Conservation (phyloP, 2,113 vertebrate genomes). For the Amblyopsis rosae region DNA sequence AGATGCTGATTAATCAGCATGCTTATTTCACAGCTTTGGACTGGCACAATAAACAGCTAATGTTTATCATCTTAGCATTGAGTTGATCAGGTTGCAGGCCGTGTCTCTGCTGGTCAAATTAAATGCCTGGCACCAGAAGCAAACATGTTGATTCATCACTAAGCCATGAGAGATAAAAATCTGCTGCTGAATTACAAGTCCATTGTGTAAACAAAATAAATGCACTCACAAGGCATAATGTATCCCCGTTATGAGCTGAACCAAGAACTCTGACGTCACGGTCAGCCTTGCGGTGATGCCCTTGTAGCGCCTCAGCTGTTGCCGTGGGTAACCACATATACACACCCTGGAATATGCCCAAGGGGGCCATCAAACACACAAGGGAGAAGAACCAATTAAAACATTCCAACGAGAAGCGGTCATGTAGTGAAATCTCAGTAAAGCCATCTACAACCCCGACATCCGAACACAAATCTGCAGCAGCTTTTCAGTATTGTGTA, state of each 20-base stretch:
- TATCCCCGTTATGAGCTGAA: constrained; percentile 95
- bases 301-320: constrained; percentile 91
- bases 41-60: no score
- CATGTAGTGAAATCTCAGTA: constrained; percentile 16
- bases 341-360: constrained; percentile 82
- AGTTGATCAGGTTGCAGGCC: no score
- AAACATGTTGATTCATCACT: background rate
- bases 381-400: constrained; percentile 9
- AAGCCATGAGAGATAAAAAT: background rate
- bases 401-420: constrained; percentile 1
- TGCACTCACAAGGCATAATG: constrained; percentile 92
- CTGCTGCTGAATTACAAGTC: background rate
- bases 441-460: constrained; percentile 5
- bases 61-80: no score
- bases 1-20: no score
- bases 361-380: background rate
- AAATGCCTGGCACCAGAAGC: background rate
- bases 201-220: background rate
- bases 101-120: background rate
- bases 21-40: no score
- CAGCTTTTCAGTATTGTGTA: no score
- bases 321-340: constrained; percentile 95
- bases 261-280: constrained; percentile 94
- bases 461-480: no score
- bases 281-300: constrained; percentile 87